phyloP scores from a whole-genome alignment of 2,888 invertebrate species.

The Sminthurides aquaticus region DNA sequence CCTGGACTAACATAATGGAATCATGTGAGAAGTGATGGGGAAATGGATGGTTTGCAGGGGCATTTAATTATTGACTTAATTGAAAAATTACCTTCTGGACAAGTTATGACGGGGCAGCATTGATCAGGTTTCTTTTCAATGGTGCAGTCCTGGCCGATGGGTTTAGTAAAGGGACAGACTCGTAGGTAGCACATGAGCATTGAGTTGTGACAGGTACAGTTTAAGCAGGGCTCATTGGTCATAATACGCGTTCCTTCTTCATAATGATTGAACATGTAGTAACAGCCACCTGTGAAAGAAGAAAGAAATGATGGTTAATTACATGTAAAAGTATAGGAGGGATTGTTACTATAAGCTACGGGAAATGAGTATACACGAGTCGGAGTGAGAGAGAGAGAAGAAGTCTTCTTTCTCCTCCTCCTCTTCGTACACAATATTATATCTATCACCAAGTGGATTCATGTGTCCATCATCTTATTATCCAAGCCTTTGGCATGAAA shows the following conservation, averaged over 20 bases:
- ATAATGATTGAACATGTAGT: slow-evolving; percentile 89
- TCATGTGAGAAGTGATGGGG: too few relatives aligned
- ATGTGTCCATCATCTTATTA: slow-evolving; percentile 16
- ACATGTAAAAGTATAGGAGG: slow-evolving; percentile 29
- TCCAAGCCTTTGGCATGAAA: too few relatives aligned
- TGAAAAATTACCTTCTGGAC: slow-evolving; percentile 69
- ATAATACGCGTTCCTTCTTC: slow-evolving; percentile 86
- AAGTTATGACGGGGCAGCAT: slow-evolving; percentile 87
- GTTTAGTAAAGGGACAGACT: slow-evolving; percentile 88
- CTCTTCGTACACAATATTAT: not conserved
- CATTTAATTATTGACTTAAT: not conserved
- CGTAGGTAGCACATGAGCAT: slow-evolving; percentile 92
- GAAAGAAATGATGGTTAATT: slow-evolving; percentile 22
- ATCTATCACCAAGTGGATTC: slow-evolving; percentile 16
- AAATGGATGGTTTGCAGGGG: too few relatives aligned
- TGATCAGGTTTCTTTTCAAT: slow-evolving; percentile 84
- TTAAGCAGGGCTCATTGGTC: slow-evolving; percentile 90
- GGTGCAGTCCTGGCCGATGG: slow-evolving; percentile 83
- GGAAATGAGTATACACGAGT: too few relatives aligned
- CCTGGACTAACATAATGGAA: too few relatives aligned
- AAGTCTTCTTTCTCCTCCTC: too few relatives aligned
- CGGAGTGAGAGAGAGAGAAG: too few relatives aligned
- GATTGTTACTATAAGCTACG: too few relatives aligned
- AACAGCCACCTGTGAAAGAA: slow-evolving; percentile 64
- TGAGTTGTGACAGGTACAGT: slow-evolving; percentile 89